A percentile compares a stretch with the other conserved stretches of the same genome.
These are phyloP conservation scores for Trachelus stipa DNA, from an alignment of 2,888 invertebrate genomes.

Conservation along the genomic window DNA sequence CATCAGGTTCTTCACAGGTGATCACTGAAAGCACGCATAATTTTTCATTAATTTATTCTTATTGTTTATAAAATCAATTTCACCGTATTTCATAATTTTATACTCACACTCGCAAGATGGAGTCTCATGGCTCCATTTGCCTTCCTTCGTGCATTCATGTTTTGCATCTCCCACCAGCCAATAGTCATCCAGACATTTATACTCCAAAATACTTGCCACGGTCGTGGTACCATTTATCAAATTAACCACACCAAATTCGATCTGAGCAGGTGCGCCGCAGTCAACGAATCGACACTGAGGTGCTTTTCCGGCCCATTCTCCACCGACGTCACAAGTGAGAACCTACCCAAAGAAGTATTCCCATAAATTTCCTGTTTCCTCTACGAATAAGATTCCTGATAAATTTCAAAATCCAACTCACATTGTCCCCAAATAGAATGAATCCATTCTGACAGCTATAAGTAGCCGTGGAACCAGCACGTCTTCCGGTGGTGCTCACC, in stretches of 20 bases:
- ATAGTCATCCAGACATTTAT: slow-evolving; percentile 84
- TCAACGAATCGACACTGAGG: slow-evolving; percentile 89
- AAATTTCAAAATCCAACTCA: slow-evolving; percentile 65
- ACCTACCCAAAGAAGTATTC: slow-evolving; percentile 68
- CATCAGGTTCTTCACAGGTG: slow-evolving; percentile 87
- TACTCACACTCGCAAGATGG: slow-evolving; percentile 86
- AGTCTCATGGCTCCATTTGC: slow-evolving; percentile 87
- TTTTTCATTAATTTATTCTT: neutral
- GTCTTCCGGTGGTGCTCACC: slow-evolving; percentile 77
- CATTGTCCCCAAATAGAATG: slow-evolving; percentile 84
- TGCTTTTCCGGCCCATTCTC: slow-evolving; percentile 83
- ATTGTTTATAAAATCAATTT: neutral
- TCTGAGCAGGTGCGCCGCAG: slow-evolving; percentile 84
- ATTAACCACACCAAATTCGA: slow-evolving; percentile 80
- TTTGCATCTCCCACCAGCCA: slow-evolving; percentile 80
- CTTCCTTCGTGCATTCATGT: slow-evolving; percentile 83
- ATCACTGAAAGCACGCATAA: slow-evolving; percentile 72
- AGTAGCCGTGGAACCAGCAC: slow-evolving; percentile 83
- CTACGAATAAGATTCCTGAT: neutral
- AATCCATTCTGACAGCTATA: slow-evolving; percentile 88
- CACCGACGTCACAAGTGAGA: slow-evolving; percentile 86
- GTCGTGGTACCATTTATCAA: slow-evolving; percentile 85
- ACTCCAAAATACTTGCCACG: slow-evolving; percentile 82
- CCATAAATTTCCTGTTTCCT: slow-evolving; percentile 29
- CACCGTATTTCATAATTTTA: neutral